Conservation (phyloP, 2,113 vertebrate genomes). For the Macroglossus sobrinus region DNA sequence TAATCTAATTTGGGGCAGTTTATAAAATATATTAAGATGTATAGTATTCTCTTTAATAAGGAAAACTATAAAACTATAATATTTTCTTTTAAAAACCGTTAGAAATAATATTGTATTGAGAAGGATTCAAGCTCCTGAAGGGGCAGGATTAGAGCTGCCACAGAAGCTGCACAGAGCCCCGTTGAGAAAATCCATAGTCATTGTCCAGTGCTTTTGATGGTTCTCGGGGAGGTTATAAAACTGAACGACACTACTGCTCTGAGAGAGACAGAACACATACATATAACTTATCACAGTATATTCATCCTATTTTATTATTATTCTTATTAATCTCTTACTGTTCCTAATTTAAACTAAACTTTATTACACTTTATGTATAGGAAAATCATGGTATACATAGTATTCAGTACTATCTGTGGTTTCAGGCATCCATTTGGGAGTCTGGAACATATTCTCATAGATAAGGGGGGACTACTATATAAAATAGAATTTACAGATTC, state of each 20-base stretch:
- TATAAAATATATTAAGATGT: slow-evolving; percentile 24
- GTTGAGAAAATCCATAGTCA: background rate
- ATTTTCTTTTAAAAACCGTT: background rate
- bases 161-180: background rate
- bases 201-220: background rate
- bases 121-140: background rate
- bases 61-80: background rate
- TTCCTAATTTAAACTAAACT: background rate
- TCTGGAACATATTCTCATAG: background rate
- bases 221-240: background rate
- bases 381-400: background rate
- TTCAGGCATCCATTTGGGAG: background rate
- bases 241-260: background rate
- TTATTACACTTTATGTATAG: background rate
- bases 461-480: background rate
- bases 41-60: background rate
- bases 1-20: background rate
- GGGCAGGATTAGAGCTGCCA: background rate
- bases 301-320: background rate
- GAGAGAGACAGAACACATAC: background rate
- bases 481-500: background rate
- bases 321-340: background rate
- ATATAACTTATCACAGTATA: background rate
- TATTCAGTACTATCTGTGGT: background rate
- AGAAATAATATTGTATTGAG: background rate